phyloP scores from a whole-genome alignment of 2,888 invertebrate species.

The Rhagonycha lutea region DNA sequence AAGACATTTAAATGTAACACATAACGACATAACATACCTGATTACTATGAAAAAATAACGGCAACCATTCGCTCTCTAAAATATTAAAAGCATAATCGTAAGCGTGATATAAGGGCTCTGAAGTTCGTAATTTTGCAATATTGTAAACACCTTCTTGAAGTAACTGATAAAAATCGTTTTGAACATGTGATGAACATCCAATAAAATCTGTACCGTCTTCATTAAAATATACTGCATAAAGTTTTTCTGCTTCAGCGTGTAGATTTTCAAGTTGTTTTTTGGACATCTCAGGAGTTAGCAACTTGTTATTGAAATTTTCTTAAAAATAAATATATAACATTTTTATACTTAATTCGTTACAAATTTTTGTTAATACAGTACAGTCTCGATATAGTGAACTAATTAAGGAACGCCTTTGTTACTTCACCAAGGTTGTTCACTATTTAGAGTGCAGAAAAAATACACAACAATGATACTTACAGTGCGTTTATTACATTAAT shows the following conservation, averaged over 20 bases:
- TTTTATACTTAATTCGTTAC: too few relatives aligned
- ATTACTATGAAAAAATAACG: conserved; percentile 81
- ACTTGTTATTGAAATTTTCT: conserved; percentile 82
- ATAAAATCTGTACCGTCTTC: conserved; percentile 65
- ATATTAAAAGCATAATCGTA: conserved; percentile 77
- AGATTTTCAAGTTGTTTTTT: conserved; percentile 64
- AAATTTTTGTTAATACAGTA: too few relatives aligned
- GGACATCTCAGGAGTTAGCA: conserved; percentile 76
- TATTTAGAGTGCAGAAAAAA: too few relatives aligned
- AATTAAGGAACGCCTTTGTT: too few relatives aligned
- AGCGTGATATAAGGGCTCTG: conserved; percentile 76
- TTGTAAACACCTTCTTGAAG: conserved; percentile 65
- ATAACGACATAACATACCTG: conserved; percentile 66
- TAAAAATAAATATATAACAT: neutral
- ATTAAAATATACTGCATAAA: conserved; percentile 71
- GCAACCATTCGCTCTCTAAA: conserved; percentile 74
- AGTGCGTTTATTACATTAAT: too few relatives aligned
- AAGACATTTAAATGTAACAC: conserved; percentile 57
- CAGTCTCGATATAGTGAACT: too few relatives aligned
- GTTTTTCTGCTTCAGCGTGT: conserved; percentile 67
- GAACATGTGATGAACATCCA: conserved; percentile 61
- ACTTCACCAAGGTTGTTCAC: too few relatives aligned
- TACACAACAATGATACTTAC: too few relatives aligned
- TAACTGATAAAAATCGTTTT: conserved; percentile 59
- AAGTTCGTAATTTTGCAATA: conserved; percentile 74